Conservation (phyloP, 35 echinoderm and acorn worm genomes). For the Eucidaris tribuloides region DNA sequence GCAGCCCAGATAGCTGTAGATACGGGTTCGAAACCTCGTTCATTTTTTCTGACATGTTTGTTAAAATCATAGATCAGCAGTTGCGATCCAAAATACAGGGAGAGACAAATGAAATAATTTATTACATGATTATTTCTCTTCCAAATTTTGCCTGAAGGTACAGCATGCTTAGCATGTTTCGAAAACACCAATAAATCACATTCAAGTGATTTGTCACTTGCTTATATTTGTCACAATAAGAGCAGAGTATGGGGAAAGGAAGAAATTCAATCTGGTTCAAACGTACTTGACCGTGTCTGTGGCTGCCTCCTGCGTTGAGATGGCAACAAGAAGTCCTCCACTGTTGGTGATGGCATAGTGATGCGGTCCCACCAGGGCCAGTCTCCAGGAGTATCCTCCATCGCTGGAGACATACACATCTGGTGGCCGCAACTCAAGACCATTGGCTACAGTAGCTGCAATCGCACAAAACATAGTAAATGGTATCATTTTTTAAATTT, state of each 20-base stretch:
- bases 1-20: no score
- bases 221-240: background rate
- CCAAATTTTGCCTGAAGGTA: no score
- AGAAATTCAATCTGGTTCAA: no score
- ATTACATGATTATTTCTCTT: background rate
- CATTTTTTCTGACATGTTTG: no score
- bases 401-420: slow-evolving; percentile 89
- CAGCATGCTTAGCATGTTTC: no score
- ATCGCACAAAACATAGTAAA: background rate
- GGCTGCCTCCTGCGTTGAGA: slow-evolving; percentile 23
- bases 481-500: no score
- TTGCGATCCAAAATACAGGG: no score
- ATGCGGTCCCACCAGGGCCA: slow-evolving; percentile 66
- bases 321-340: slow-evolving; percentile 76
- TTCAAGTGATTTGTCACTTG: no score
- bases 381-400: slow-evolving; percentile 85
- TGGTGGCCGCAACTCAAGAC: slow-evolving; percentile 31
- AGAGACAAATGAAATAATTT: no score
- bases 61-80: no score
- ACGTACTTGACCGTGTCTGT: slow-evolving; percentile 81
- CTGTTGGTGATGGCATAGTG: slow-evolving; percentile 86
- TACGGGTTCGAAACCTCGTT: no score
- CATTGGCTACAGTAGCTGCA: slow-evolving; percentile 72
- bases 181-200: no score
- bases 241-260: background rate